Percentiles rank a stretch among this genome's conserved stretches.
phyloP scores from a whole-genome alignment of 2,888 invertebrate species.

The Osmoderma eremita region DNA sequence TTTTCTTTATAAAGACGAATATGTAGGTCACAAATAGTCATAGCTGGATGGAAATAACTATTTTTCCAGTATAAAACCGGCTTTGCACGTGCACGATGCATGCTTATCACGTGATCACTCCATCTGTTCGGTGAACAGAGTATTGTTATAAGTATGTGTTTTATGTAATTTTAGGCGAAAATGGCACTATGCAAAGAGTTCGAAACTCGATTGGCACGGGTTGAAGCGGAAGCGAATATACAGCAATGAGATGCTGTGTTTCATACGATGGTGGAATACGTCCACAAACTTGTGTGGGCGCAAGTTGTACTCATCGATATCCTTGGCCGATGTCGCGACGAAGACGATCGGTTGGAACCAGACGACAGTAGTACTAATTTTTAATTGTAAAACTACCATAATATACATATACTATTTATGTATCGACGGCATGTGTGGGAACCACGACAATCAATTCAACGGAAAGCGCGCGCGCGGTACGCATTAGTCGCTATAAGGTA shows the following conservation, averaged over 20 bases:
- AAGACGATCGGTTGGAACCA: constrained; percentile 26
- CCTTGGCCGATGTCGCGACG: constrained; percentile 13
- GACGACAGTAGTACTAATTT: constrained; percentile 33
- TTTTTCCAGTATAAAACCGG: too few relatives aligned
- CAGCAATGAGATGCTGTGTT: constrained; percentile 35
- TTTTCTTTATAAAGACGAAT: too few relatives aligned
- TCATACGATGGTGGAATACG: neutral
- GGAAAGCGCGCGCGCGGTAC: constrained; percentile 42
- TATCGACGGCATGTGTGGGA: constrained; percentile 35
- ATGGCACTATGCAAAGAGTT: constrained; percentile 61
- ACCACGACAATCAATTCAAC: constrained; percentile 45
- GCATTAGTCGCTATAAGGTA: constrained; percentile 42
- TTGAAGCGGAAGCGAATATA: constrained; percentile 58
- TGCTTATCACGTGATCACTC: too few relatives aligned
- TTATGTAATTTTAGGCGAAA: constrained; percentile 56
- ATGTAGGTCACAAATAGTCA: too few relatives aligned
- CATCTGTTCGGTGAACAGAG: too few relatives aligned
- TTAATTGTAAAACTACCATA: constrained; percentile 12
- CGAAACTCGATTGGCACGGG: constrained; percentile 60
- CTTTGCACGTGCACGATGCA: too few relatives aligned
- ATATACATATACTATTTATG: constrained; percentile 10
- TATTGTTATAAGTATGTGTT: too few relatives aligned
- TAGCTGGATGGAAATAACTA: too few relatives aligned
- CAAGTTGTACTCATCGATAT: neutral
- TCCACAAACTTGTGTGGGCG: neutral